phyloP scores from a whole-genome alignment of 2,888 invertebrate species.

The Limnephilus auricula region DNA sequence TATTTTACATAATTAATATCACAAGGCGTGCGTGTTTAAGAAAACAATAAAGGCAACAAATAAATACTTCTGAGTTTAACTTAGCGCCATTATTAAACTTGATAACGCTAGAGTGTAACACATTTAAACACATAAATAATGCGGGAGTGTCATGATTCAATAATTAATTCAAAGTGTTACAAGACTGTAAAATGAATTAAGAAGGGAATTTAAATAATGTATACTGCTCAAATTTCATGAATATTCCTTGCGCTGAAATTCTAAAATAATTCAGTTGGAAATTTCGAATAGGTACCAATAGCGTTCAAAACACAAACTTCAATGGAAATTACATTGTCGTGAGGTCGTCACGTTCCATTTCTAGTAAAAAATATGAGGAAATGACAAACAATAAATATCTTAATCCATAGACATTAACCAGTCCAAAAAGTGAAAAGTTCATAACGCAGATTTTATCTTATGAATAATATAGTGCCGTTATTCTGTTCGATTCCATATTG shows the following conservation, averaged over 20 bases:
- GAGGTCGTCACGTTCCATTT: background rate
- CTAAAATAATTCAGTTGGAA: background rate
- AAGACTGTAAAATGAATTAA: constrained; percentile 2
- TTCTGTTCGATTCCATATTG: too few relatives aligned
- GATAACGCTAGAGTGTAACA: constrained; percentile 36
- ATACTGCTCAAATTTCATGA: background rate
- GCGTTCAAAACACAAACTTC: background rate
- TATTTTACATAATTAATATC: constrained; percentile 24
- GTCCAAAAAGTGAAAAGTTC: too few relatives aligned
- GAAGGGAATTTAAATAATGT: background rate
- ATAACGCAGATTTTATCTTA: too few relatives aligned
- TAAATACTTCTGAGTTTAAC: background rate
- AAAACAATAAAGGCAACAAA: constrained; percentile 26
- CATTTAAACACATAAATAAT: constrained; percentile 23
- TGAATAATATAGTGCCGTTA: too few relatives aligned
- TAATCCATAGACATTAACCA: too few relatives aligned
- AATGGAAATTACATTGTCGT: background rate
- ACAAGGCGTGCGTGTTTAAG: constrained; percentile 12
- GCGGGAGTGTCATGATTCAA: constrained; percentile 6
- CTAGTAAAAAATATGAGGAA: background rate
- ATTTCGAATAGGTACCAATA: background rate
- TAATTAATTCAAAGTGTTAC: background rate
- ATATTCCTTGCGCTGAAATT: background rate
- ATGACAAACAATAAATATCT: too few relatives aligned
- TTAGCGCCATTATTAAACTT: constrained; percentile 28